These are phyloP conservation scores for Pimpla rufipes DNA, from an alignment of 2,888 invertebrate species.

Conservation along the genomic window DNA sequence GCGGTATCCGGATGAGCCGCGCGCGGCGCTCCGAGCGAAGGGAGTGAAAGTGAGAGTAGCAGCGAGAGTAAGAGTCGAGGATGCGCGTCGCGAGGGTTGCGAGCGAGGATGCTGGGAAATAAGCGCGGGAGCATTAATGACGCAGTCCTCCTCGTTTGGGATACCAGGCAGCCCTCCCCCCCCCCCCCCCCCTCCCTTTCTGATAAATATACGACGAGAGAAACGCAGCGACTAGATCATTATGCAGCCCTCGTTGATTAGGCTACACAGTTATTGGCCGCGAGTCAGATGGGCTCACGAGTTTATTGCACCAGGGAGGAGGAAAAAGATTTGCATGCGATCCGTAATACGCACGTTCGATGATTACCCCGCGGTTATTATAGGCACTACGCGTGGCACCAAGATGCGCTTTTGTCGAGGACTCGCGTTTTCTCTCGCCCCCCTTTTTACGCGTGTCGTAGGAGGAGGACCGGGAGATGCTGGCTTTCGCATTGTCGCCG, in stretches of 20 bases:
- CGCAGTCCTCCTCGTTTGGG: conserved; percentile 36
- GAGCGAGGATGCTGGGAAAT: conserved; percentile 30
- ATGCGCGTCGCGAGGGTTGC: neutral
- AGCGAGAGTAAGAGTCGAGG: conserved; percentile 5
- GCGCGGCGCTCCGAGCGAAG: neutral
- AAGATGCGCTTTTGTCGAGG: conserved; percentile 65
- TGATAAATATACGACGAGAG: conserved; percentile 46
- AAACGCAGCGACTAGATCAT: neutral
- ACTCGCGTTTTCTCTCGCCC: conserved; percentile 38
- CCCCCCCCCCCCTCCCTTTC: neutral
- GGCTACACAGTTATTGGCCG: conserved; percentile 17
- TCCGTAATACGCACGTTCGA: conserved; percentile 71
- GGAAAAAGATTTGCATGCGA: conserved; percentile 45
- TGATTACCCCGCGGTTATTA: conserved; percentile 79
- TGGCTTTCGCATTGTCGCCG: conserved; percentile 62
- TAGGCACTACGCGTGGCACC: conserved; percentile 39
- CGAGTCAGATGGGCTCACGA: conserved; percentile 2
- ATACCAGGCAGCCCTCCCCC: conserved; percentile 11
- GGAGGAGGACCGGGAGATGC: conserved; percentile 51
- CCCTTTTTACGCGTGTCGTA: conserved; percentile 43
- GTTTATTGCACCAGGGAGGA: conserved; percentile 48
- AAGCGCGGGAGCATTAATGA: conserved; percentile 49
- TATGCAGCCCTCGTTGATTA: neutral
- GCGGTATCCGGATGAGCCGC: conserved; percentile 29
- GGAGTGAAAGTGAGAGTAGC: conserved; percentile 27